phyloP scores from a whole-genome alignment of 2,888 invertebrate genomes.

The Agrypnus murinus region DNA sequence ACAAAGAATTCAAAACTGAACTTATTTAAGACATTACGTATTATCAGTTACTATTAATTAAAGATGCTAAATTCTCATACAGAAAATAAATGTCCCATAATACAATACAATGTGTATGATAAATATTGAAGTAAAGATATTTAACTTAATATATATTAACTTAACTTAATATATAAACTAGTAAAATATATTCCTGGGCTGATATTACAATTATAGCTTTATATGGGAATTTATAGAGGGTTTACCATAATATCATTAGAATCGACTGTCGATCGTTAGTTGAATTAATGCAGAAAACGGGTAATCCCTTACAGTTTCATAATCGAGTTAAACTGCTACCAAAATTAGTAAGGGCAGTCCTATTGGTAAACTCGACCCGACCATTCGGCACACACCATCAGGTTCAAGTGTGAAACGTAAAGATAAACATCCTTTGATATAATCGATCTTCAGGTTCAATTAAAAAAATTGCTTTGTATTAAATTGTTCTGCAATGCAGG shows the following conservation, averaged over 20 bases:
- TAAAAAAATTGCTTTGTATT: neutral
- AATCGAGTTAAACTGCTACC: slow-evolving; percentile 26
- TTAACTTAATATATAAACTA: too few species aligned
- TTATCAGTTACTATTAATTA: too few species aligned
- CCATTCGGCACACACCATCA: slow-evolving; percentile 20
- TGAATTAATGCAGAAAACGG: slow-evolving; percentile 22
- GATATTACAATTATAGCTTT: too few species aligned
- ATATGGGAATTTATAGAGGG: too few species aligned
- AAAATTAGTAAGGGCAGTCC: slow-evolving; percentile 24
- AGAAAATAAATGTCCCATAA: too few species aligned
- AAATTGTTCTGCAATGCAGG: slow-evolving; percentile 23
- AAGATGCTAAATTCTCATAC: too few species aligned
- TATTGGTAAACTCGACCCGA: slow-evolving; percentile 13
- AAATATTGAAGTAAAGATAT: too few species aligned
- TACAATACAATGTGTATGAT: too few species aligned
- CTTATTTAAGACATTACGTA: too few species aligned
- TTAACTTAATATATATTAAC: too few species aligned
- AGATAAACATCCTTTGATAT: slow-evolving; percentile 23
- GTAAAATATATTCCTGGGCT: too few species aligned
- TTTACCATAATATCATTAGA: slow-evolving; percentile 8
- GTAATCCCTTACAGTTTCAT: slow-evolving; percentile 22
- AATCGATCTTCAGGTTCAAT: slow-evolving; percentile 25
- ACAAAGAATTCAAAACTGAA: too few species aligned
- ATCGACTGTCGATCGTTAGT: slow-evolving; percentile 21
- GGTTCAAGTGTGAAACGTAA: slow-evolving; percentile 11